These are phyloP conservation scores for Megaptera novaeangliae DNA, from an alignment of 2,113 vertebrate genomes.

Conservation along the genomic window DNA sequence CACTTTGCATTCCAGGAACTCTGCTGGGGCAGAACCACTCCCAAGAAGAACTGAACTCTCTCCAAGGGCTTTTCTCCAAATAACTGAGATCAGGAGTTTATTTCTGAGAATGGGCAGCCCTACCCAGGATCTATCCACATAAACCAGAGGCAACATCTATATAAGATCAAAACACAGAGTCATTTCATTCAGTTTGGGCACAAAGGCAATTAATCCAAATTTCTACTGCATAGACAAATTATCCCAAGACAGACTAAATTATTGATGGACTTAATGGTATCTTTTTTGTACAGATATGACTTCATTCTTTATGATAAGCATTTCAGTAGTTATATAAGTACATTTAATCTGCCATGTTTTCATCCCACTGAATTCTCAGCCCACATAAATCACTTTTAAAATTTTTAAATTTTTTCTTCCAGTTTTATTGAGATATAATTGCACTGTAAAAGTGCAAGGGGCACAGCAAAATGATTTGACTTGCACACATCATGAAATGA, in stretches of 20 bases:
- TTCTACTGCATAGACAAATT: slow-evolving; percentile 1
- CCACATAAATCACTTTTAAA: neutral
- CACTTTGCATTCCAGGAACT: neutral
- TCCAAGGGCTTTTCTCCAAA: neutral
- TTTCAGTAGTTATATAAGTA: neutral
- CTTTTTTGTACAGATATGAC: neutral
- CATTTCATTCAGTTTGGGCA: neutral
- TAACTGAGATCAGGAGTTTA: neutral
- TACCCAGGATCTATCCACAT: neutral
- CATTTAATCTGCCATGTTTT: neutral
- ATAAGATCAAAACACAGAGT: neutral
- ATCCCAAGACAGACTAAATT: slow-evolving; percentile 13
- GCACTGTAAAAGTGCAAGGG: neutral
- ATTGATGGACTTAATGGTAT: neutral
- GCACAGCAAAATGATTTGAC: neutral
- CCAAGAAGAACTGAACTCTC: neutral
- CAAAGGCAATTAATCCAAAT: slow-evolving; percentile 35
- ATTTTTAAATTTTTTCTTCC: neutral
- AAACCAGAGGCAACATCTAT: neutral
- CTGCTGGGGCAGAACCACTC: neutral
- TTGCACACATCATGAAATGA: neutral
- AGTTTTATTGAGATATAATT: neutral
- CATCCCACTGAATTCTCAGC: neutral
- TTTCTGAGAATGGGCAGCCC: neutral
- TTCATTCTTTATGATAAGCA: neutral